A percentile compares a stretch with the other conserved stretches of the same genome.
These are phyloP conservation scores for Luscinia megarhynchos DNA, from an alignment of 2,797 vertebrate genomes.

Conservation along the genomic window DNA sequence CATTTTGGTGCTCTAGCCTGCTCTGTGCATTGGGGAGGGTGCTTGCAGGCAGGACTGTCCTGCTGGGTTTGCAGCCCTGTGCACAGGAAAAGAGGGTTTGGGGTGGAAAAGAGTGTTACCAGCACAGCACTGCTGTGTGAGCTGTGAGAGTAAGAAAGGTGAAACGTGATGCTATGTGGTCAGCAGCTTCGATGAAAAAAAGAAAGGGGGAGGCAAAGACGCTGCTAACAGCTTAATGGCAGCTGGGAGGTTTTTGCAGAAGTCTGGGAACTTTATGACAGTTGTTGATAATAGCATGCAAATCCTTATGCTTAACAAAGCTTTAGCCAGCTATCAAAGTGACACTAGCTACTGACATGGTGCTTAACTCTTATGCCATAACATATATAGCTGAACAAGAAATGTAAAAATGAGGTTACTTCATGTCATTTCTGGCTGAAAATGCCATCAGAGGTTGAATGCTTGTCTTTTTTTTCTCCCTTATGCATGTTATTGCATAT, in stretches of 20 bases:
- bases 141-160: neutral
- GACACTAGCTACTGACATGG: neutral
- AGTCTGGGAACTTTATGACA: neutral
- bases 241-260: neutral
- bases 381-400: neutral
- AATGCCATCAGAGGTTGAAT: neutral
- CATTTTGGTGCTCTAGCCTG: neutral
- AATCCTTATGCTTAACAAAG: constrained; percentile 50
- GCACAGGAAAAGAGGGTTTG: neutral
- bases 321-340: constrained; percentile 39
- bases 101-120: neutral
- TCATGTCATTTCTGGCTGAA: neutral
- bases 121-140: neutral
- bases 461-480: accelerated
- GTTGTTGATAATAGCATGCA: constrained; percentile 39
- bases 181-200: neutral
- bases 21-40: neutral
- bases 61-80: neutral
- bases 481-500: neutral
- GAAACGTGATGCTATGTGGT: neutral
- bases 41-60: neutral
- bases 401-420: neutral
- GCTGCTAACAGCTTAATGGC: neutral
- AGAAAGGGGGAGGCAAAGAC: accelerated
- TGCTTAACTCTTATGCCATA: neutral